phyloP scores from a whole-genome alignment of 2,888 invertebrate species.

The Drosophila cyrtoloma region DNA sequence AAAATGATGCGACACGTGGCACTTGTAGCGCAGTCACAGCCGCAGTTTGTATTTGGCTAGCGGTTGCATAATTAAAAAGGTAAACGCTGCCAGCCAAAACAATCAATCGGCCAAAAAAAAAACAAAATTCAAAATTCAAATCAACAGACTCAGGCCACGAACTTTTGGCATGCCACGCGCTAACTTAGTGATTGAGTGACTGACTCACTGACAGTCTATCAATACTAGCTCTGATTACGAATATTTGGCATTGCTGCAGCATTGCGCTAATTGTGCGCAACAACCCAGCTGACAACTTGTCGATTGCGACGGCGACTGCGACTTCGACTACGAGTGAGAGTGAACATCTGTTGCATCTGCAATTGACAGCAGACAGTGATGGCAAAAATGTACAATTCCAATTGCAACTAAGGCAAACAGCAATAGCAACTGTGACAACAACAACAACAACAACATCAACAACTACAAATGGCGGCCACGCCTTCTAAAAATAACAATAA shows the following conservation, averaged over 20 bases:
- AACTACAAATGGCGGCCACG: constrained; percentile 63
- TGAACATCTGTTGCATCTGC: constrained; percentile 66
- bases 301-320: background rate
- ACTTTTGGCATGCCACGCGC: constrained; percentile 50
- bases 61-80: constrained; percentile 49
- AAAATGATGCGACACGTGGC: constrained; percentile 41
- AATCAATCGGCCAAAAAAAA: background rate
- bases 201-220: constrained; percentile 42
- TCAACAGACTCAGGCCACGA: constrained; percentile 51
- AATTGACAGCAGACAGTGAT: constrained; percentile 40
- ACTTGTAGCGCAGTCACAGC: constrained; percentile 13
- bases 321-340: background rate
- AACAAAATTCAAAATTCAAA: constrained; percentile 33
- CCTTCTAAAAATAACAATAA: constrained; percentile 67
- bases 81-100: background rate
- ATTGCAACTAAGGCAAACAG: constrained; percentile 54
- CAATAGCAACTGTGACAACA: constrained; percentile 22
- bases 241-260: constrained; percentile 16
- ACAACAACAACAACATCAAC: constrained; percentile 18
- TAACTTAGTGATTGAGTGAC: constrained; percentile 37
- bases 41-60: constrained; percentile 12
- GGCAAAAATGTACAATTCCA: constrained; percentile 61
- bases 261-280: constrained; percentile 48
- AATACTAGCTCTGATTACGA: constrained; percentile 28
- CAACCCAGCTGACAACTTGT: constrained; percentile 25